Evolutionary conservation across 1,140 invertebrate species (phyloP).

Genomic region (Harlomillsia oculata): DNA sequence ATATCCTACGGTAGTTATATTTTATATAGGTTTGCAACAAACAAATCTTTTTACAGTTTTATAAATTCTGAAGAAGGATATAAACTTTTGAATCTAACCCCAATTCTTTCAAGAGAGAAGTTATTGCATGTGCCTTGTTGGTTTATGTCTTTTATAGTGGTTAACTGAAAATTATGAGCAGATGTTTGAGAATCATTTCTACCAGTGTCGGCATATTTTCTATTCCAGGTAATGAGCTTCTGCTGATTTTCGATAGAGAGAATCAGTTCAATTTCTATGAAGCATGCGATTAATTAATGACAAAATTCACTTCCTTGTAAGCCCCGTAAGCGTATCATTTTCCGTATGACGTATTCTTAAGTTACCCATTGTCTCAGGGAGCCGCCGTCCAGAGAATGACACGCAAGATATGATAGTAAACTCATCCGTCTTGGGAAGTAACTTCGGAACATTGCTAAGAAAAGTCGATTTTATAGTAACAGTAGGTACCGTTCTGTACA

Average conservation of each 20-base stretch:
- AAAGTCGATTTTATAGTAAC: slow-evolving; percentile 26
- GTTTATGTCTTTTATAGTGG: too few species aligned
- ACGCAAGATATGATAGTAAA: slow-evolving; percentile 37
- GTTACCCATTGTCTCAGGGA: slow-evolving; percentile 36
- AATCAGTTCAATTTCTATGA: background rate
- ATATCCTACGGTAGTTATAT: too few species aligned
- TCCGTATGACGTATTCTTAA: background rate
- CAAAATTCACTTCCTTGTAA: background rate
- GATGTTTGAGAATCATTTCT: slow-evolving; percentile 5
- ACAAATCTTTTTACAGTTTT: too few species aligned
- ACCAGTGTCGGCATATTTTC: background rate
- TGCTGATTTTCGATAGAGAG: background rate
- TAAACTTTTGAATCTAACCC: too few species aligned
- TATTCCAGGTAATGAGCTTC: background rate
- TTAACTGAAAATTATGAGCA: too few species aligned
- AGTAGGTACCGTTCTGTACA: slow-evolving; percentile 32
- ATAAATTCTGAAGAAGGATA: too few species aligned
- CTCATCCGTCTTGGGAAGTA: slow-evolving; percentile 41
- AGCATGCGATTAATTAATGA: too few species aligned
- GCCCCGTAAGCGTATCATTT: background rate
- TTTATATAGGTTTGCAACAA: too few species aligned
- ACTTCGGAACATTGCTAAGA: slow-evolving; percentile 38
- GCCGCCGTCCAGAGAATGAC: slow-evolving; percentile 35
- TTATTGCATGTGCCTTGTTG: too few species aligned
- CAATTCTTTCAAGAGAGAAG: too few species aligned